Evolutionary conservation across 2,797 vertebrate genomes (phyloP), one percentile per base, ranked within the genome.

Genomic region (Spinibarbus caldwelli): DNA sequence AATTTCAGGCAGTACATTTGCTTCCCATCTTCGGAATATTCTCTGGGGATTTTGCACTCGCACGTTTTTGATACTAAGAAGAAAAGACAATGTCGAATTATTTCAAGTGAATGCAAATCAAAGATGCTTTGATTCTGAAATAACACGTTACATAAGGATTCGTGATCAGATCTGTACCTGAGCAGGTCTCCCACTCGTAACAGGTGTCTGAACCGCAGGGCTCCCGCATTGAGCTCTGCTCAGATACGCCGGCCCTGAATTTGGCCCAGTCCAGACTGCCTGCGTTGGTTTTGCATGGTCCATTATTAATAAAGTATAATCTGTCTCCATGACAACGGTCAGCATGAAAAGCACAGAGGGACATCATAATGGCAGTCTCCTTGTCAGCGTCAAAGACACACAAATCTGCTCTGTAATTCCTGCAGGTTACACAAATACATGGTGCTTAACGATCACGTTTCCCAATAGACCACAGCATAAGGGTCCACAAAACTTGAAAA

Each of bases 181-280:
- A 91, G 90, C 97, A 99, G 29, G 88, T 94, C 85, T 98, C 97
- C 97, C 97, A 98, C 62, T 97, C 97, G 1, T 97, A 98, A 87
- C 97, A 98, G 70, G 91, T 96, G 89, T 98, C 94, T 5, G 94
- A 94, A 47, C 91, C 95, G 23, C 97, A 99, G 19, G 94, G 84
- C 75, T 91, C 90, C 87, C 93, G 94, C 59, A 94, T 92, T 1
- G 94, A 92, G 90, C 97, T 97, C 19, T 89, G 92, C 5, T 84
- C 19, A 31, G 96, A 94, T 82, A 97, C 91, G n/a, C 87, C 83
- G 83, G 90, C 93, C 82, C 97, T 95, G 91, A 97, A 97, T 83
- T 92, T 93, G 86, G 93, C 93, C 97, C 97, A 97, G 29, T 94
- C 91, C 85, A 96, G 36, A 67, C 85, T 92, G 78, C 83, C 82